These are phyloP conservation scores for Rambutsinella grinnellia DNA, from an alignment of 2,888 invertebrate species.

Conservation along the genomic window DNA sequence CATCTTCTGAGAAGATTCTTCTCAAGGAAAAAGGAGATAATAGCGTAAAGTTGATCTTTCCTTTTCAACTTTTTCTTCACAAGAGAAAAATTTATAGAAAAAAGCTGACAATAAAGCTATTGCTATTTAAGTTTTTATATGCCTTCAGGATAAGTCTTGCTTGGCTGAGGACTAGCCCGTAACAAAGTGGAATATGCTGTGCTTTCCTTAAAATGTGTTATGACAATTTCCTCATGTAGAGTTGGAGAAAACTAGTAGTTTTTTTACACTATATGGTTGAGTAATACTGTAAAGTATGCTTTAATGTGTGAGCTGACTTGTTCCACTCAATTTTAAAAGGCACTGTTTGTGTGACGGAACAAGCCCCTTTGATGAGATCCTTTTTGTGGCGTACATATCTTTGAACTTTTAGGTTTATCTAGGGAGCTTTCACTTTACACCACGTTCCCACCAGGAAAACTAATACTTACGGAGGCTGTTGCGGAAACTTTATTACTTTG, in stretches of 20 bases:
- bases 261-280: too few relatives aligned
- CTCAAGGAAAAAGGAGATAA: not conserved
- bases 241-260: not conserved
- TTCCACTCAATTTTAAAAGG: not conserved
- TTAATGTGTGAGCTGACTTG: not conserved
- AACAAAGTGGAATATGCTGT: too few relatives aligned
- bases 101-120: not conserved
- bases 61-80: conserved; percentile 12
- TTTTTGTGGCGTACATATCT: not conserved
- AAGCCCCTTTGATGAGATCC: not conserved
- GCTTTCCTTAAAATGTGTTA: not conserved
- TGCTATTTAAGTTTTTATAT: conserved; percentile 13
- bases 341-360: not conserved
- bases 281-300: conserved; percentile 1
- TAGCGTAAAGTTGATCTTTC: conserved; percentile 34
- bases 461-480: not conserved
- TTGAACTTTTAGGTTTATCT: conserved; percentile 5
- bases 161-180: too few relatives aligned
- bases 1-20: too few relatives aligned
- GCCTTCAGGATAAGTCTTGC: too few relatives aligned
- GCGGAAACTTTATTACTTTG: not conserved
- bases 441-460: not conserved
- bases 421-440: conserved; percentile 29
- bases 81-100: not conserved
- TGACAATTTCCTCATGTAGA: conserved; percentile 32